phyloP scores from a whole-genome alignment of 1,140 invertebrate species.

The Argopecten irradians region DNA sequence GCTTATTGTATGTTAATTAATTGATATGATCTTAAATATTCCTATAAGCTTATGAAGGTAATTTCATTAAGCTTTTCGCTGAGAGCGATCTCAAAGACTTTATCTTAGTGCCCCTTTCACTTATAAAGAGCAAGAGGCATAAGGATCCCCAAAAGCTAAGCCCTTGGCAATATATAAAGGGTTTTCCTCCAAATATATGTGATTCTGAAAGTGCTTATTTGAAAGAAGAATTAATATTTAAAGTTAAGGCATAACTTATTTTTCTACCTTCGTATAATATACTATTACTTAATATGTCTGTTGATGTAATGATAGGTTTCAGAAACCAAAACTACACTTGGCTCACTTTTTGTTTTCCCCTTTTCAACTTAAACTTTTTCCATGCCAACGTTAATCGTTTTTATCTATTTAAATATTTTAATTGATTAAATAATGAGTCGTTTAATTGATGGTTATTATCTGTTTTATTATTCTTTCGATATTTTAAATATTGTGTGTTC shows the following conservation, averaged over 20 bases:
- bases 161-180: neutral
- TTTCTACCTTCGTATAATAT: conserved; percentile 1
- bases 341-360: neutral
- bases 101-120: neutral
- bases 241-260: conserved; percentile 7
- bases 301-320: neutral
- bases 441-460: conserved; percentile 19
- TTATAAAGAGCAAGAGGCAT: neutral
- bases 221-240: neutral
- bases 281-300: neutral
- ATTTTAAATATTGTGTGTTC: conserved; percentile 23
- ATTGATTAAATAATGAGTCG: conserved; percentile 3
- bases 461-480: conserved; percentile 19
- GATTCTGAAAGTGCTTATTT: conserved; percentile 13
- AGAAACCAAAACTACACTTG: neutral
- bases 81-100: neutral
- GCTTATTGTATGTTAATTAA: neutral
- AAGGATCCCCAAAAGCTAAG: neutral
- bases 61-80: neutral
- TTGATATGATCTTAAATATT: neutral
- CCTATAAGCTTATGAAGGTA: neutral
- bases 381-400: neutral
- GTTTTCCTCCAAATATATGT: conserved; percentile 10
- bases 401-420: conserved; percentile 19
- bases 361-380: neutral